Percentiles rank a stretch among this genome's conserved stretches.
These are phyloP conservation scores for Arenaria interpres DNA, from an alignment of 2,113 vertebrate species.

Conservation along the genomic window DNA sequence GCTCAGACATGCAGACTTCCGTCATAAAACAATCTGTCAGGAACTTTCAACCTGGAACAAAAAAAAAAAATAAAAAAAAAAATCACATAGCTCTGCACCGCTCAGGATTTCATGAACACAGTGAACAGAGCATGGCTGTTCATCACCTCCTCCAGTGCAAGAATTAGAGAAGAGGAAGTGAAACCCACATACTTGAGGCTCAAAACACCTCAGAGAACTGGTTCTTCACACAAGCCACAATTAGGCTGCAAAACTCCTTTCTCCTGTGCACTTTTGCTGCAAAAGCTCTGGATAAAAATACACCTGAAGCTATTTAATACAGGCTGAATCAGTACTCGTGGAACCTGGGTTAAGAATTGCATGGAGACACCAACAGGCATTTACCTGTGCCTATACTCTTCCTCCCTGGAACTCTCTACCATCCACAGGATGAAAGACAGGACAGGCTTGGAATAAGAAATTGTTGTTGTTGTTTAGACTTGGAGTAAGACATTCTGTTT, in stretches of 20 bases:
- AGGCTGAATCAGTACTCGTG: neutral
- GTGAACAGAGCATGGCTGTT: neutral
- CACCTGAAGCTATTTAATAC: neutral
- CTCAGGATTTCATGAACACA: neutral
- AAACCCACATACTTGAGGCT: neutral
- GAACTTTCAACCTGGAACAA: neutral
- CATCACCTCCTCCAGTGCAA: neutral
- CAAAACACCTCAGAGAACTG: neutral
- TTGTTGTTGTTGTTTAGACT: neutral
- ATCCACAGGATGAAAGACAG: neutral
- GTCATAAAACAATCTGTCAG: neutral
- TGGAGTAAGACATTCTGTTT: neutral
- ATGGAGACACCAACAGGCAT: neutral
- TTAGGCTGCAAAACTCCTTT: neutral
- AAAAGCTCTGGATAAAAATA: neutral
- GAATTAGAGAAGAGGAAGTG: neutral
- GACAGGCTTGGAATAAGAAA: neutral
- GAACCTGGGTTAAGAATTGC: neutral
- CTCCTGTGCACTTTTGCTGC: neutral
- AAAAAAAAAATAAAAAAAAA: neutral
- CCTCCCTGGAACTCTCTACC: neutral
- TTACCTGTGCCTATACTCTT: neutral
- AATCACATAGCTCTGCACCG: rapidly evolving
- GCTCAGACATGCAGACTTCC: neutral
- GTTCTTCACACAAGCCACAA: neutral